Base-by-base conservation (phyloP, 2,113 vertebrate species). In the Myiozetetes cayanensis region DNA sequence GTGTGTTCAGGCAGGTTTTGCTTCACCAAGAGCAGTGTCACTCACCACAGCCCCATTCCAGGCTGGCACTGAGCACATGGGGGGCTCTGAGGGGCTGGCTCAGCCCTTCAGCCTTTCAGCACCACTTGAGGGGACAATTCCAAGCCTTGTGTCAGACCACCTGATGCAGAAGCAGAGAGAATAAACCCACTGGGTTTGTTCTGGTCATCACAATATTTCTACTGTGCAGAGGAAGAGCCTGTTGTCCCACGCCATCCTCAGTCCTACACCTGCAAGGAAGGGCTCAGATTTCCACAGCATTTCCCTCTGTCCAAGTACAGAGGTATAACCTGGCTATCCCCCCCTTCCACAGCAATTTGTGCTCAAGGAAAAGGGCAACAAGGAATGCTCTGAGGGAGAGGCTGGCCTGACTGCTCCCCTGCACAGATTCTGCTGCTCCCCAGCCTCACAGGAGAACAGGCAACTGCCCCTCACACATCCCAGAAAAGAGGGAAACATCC, bases 121-220 rank as follows among this genome's bases (percentile, higher is more conserved):
- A 23, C 31, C 10, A 8, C 19, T 41, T 3, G 27, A 49, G 13
- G 56, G 75, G 31, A 39, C 0, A 5, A 27, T 2, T 12, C 9
- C 7, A 6, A 27, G 25, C 56, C 56, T 35, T 3, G 10, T 4
- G 22, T 23, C 13, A 23, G 35, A 17, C 20, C 27, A 17, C 3
- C 33, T 0, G 2, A 13, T 3, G 10, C 19, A 13, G 2, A 4
- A 49, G 55, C 17, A 4, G 61, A 49, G 83, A 33, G 1, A 15
- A 52, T 3, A 39, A 37, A 24, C 20, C 7, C 12, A 0, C 41
- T 2, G 4, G 14, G 1, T 37, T 39, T 4, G 8, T 37, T 37
- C 55, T 50, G 19, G 55, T 62, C 55, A 18, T 35, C 2, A 4
- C 23, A 59, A 5, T 24, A 59, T 59, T 35, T 22, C n/a, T 24